Evolutionary conservation across 1,140 invertebrate genomes (phyloP), one percentile per base, ranked within the genome.

Genomic region (Calycopis cecrops): DNA sequence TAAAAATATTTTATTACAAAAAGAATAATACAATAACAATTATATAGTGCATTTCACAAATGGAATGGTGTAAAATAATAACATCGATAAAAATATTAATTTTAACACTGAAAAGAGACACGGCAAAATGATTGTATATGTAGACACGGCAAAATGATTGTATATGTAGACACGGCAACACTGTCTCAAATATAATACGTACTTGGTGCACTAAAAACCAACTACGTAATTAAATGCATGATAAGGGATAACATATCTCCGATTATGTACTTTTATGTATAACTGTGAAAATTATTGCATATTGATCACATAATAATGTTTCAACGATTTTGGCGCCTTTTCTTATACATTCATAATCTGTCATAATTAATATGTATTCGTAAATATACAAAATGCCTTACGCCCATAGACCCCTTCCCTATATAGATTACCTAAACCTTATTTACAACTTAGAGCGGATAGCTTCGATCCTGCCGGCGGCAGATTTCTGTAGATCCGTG

Each of bases 401-500:
- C 44, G 61, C 71, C 76, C 53, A 62, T 63, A 71, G 44, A 55
- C 73, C 77, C 28, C 59, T 65, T 55, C 66, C 65, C 57, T 58
- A 35, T 57, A 49, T n/a, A 58, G 62, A 65, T 55, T 44, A 60
- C 3, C 11, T n/a, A n/a, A 11, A 35, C n/a, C 17, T 62, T 34
- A 55, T 62, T 76, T 94, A 96, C 64, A 96, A 86, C 85, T 94
- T 96, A 6, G 94, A 89, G 56, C 91, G 89, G 44, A 95, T 88
- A 33, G 91, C 85, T 60, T 93, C 93, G 69, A 95, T 94, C 80
- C 93, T 92, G 38, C 90, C 89, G 14, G 92, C 87, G 2, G 93
- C 93, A 0, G 91, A 90, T 59, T 91, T 92, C 70, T 96, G 94
- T 51, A 97, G 88, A 66, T 98, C 95, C 48, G 94, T 94, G 33